These are phyloP conservation scores for Lepisosteus oculatus DNA, from an alignment of 2,113 vertebrate species.

Conservation along the genomic window DNA sequence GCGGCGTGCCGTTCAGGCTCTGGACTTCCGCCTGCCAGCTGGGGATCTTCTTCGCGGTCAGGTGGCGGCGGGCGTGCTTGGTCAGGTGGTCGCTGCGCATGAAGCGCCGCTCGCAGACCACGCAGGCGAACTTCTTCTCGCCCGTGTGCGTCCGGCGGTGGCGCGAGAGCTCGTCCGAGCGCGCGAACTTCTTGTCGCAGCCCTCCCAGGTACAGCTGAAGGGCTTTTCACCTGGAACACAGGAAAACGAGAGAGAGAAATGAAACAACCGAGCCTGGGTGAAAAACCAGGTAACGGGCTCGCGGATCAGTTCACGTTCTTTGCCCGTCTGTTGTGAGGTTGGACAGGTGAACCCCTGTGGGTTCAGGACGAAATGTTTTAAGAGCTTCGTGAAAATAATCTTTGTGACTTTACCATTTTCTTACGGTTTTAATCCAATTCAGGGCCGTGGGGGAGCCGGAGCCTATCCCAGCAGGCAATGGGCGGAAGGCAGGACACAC, in stretches of 20 bases:
- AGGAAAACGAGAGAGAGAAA: neutral
- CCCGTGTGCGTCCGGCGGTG: constrained; percentile 94
- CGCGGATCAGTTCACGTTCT: too few species aligned
- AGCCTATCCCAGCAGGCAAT: too few species aligned
- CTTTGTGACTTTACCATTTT: too few species aligned
- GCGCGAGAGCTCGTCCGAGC: constrained; percentile 92
- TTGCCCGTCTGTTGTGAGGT: too few species aligned
- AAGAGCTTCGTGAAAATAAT: too few species aligned
- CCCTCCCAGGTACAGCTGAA: constrained; percentile 95
- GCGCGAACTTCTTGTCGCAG: constrained; percentile 93
- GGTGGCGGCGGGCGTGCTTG: constrained; percentile 89
- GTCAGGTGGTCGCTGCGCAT: constrained; percentile 98
- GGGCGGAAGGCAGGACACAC: too few species aligned
- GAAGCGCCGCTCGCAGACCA: constrained; percentile 87
- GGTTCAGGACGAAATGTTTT: too few species aligned
- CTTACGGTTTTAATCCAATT: too few species aligned
- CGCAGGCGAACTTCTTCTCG: constrained; percentile 93
- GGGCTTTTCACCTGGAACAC: constrained; percentile 85
- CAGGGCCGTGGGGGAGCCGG: too few species aligned
- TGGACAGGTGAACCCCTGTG: too few species aligned
- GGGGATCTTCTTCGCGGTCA: constrained; percentile 76
- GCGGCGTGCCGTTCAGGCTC: constrained; percentile 64
- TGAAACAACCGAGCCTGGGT: neutral
- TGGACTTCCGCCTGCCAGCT: constrained; percentile 78
- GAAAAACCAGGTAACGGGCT: too few species aligned